These are phyloP conservation scores for Rhogogaster chlorosoma DNA, from an alignment of 2,888 invertebrate species.

Conservation along the genomic window DNA sequence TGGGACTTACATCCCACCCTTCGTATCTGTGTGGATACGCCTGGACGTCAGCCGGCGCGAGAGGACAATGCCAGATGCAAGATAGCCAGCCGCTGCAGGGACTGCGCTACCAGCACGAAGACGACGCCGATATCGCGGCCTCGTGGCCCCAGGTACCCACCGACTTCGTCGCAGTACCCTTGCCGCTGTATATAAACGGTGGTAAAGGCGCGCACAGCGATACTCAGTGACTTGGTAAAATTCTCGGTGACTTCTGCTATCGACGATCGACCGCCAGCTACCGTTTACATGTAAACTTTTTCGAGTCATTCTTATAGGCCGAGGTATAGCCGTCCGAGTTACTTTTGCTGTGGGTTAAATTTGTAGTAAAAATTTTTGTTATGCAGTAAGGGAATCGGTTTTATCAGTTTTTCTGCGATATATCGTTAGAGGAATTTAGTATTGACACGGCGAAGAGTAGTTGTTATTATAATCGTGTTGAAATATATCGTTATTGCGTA, in stretches of 20 bases:
- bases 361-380: not conserved
- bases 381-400: not conserved
- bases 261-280: slow-evolving; percentile 42
- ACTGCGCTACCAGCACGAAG: slow-evolving; percentile 44
- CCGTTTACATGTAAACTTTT: slow-evolving; percentile 12
- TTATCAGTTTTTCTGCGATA: not conserved
- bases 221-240: slow-evolving; percentile 25
- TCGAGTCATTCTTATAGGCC: not conserved
- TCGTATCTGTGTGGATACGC: slow-evolving; percentile 53
- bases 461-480: not conserved
- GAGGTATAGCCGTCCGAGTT: not conserved
- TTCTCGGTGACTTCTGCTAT: slow-evolving; percentile 29
- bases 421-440: not conserved
- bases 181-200: slow-evolving; percentile 23
- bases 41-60: slow-evolving; percentile 74
- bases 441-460: not conserved
- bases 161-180: slow-evolving; percentile 21
- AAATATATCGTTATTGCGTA: slow-evolving; percentile 8
- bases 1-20: slow-evolving; percentile 47
- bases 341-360: not conserved
- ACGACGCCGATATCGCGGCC: slow-evolving; percentile 48
- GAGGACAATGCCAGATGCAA: slow-evolving; percentile 76
- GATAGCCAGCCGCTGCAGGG: slow-evolving; percentile 66
- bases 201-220: slow-evolving; percentile 10
- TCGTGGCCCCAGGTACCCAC: slow-evolving; percentile 32